Evolutionary conservation across 2,797 vertebrate species (phyloP), one percentile per base, ranked within the genome.

Genomic region (Galaxias olidus): DNA sequence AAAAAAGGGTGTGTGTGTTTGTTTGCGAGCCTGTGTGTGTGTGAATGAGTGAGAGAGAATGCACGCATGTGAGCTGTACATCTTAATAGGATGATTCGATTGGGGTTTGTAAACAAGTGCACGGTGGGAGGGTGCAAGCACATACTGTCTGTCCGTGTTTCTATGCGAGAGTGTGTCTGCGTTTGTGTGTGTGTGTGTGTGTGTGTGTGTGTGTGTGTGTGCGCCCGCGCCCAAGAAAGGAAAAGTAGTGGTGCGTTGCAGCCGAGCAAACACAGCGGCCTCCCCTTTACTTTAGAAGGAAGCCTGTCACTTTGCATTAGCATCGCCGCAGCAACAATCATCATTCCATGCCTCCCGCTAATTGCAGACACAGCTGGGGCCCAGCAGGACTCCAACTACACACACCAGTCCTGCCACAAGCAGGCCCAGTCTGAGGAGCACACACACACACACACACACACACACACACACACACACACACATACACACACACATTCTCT

Each of bases 301-400:
- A 95, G 93, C 94, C 94, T 98, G 97, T 96, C 96, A 94, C 93
- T 96, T 95, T 91, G 89, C 87, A 97, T 98, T 94, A 97, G 95
- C 92, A 94, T 99, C 95, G 93, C 93, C 89, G 89, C 94, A 91
- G 93, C 93, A 95, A 94, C 95, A 96, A 96, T 96, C 95, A 95
- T 96, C 95, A 95, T 98, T 96, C 93, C 93, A 94, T 94, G 94
- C 95, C 94, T 96, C 94, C 95, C 94, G 95, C 95, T 99, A 98
- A 98, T 98, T 98, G 96, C 94, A 94, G 94, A 94, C 96, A 98
- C 96, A 99, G 97, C 96, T 99, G 97, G 97, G 92, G 93, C 95
- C 91, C 96, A 96, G 94, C 95, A 85, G 95, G 95, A 92, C 85
- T 86, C 63, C 90, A 90, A 90, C 93, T 94, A 88, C 90, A 94